Evolutionary conservation across 2,888 invertebrate species (phyloP), one percentile per base, ranked within the genome.

Genomic region (Phanerotoma sp.): DNA sequence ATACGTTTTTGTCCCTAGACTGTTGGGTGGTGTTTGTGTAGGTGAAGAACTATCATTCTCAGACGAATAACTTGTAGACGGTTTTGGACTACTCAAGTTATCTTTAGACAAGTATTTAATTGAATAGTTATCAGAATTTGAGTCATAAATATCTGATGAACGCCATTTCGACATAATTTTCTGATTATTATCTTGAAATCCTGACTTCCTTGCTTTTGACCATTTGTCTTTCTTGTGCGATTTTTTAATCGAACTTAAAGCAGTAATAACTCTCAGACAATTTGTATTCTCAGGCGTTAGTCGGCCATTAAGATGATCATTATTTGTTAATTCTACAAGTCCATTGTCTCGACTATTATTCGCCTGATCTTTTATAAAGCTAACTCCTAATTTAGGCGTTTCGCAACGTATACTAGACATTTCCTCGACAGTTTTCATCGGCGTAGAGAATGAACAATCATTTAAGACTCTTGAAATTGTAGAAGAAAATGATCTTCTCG

Each of bases 191-290:
- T 54, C 44, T 37, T 47, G 5, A 51, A 3, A 44, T 51, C 52
- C 18, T 62, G 37, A 45, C 37, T 48, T 2, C 5, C 35, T 42
- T 21, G 38, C 37, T 20, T 56, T 64, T 4, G 59, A 63, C 10
- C 68, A 66, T 46, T 74, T 74, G 44, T 72, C 69, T 41, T 74
- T 74, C 25, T 66, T 72, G 56, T 74, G 74, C 0, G 74, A 74
- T 48, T 65, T 71, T 54, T 74, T 74, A 13, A 74, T 73, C 1
- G 73, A 74, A 52, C 67, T 66, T 5, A 70, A 54, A 41, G 66
- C 64, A 18, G 54, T 56, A 41, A 70, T 66, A 13, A 72, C 51
- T 45, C 66, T 69, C 4, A 56, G 25, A 2, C 68, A 67, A 2
- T 65, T 66, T 51, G 60, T 64, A 60, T 70, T 66, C 53, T 62